phyloP scores from a whole-genome alignment of 2,888 invertebrate species.

The Andrena hattorfiana region DNA sequence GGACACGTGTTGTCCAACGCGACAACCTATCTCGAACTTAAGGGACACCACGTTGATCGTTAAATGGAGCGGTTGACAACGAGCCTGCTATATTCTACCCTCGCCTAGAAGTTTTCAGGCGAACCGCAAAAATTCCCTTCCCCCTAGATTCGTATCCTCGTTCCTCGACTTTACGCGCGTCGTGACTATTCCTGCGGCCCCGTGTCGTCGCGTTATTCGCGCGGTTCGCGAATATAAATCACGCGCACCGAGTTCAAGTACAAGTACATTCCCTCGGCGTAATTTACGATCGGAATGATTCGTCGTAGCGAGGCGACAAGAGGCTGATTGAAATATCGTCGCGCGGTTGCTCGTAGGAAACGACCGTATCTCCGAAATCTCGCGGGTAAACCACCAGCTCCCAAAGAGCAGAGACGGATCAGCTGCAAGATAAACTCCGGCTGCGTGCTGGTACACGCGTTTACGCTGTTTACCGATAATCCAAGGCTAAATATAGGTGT shows the following conservation, averaged over 20 bases:
- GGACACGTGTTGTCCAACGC: slow-evolving; percentile 47
- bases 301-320: slow-evolving; percentile 46
- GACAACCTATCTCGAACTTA: slow-evolving; percentile 36
- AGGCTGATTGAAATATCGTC: slow-evolving; percentile 48
- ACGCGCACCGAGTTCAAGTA: not conserved
- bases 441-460: too few relatives aligned
- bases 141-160: not conserved
- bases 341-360: not conserved
- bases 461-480: slow-evolving; percentile 11
- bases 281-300: slow-evolving; percentile 51
- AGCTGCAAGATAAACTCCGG: too few relatives aligned
- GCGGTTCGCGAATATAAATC: slow-evolving; percentile 18
- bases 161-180: not conserved
- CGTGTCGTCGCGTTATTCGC: slow-evolving; percentile 7
- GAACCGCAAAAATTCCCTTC: not conserved
- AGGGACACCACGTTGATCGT: slow-evolving; percentile 18
- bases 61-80: slow-evolving; percentile 10
- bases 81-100: too few relatives aligned
- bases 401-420: too few relatives aligned
- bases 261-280: not conserved
- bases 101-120: not conserved
- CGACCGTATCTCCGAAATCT: too few relatives aligned
- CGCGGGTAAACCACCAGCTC: too few relatives aligned
- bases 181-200: not conserved
- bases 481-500: slow-evolving; percentile 23